A percentile compares a stretch with the other conserved stretches of the same genome.
Evolutionary conservation across 2,888 invertebrate genomes (phyloP).

Genomic region (Cephonodes hylas): DNA sequence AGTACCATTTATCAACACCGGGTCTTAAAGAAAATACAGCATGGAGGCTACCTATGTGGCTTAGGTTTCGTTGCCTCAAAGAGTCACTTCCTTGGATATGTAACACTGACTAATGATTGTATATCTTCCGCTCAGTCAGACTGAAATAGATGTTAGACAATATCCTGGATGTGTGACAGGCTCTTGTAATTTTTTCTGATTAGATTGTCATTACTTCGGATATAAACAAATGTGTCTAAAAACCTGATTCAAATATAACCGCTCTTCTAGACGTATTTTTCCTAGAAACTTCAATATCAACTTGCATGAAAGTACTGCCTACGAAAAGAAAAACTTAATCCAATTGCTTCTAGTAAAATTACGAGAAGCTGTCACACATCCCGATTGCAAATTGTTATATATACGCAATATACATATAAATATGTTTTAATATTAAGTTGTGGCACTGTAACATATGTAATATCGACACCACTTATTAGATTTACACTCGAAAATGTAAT

Average conservation of each 20-base stretch:
- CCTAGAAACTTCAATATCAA: no score
- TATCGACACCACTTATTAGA: slow-evolving; percentile 46
- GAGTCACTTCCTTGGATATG: background rate
- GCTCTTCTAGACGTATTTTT: no score
- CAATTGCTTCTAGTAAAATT: background rate
- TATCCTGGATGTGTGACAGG: background rate
- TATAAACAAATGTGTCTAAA: no score
- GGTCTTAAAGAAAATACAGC: background rate
- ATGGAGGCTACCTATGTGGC: background rate
- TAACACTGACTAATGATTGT: background rate
- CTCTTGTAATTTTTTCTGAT: background rate
- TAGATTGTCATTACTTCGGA: no score
- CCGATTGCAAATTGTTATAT: background rate
- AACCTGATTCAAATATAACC: no score
- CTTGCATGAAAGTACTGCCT: no score
- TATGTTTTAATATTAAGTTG: slow-evolving; percentile 21
- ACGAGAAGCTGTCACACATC: slow-evolving; percentile 3
- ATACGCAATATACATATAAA: background rate
- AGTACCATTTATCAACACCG: background rate
- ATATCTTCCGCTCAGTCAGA: slow-evolving; percentile 53
- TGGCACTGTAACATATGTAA: slow-evolving; percentile 48
- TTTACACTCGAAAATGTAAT: slow-evolving; percentile 53
- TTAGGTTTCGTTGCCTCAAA: background rate
- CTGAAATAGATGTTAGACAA: slow-evolving; percentile 46
- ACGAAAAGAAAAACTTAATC: no score